Percentiles rank a stretch among this genome's conserved stretches.
Conservation (phyloP, 2,113 vertebrate genomes). For the Peromyscus californicus region DNA sequence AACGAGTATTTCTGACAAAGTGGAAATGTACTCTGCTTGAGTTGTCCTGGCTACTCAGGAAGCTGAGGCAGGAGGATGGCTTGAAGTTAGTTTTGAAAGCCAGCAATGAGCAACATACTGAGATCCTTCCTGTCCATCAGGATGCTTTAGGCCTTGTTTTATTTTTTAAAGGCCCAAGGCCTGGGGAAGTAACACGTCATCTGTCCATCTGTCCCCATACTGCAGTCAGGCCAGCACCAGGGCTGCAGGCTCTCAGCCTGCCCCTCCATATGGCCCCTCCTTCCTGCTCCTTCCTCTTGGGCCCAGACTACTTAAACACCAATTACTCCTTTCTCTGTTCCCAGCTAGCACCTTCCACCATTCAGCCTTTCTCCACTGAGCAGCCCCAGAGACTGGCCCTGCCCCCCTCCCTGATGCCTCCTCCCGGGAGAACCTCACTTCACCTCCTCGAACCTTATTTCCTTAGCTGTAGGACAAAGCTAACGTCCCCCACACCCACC, state of each 20-base stretch:
- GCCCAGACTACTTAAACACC: neutral
- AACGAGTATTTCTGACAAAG: neutral
- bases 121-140: neutral
- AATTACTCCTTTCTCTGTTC: neutral
- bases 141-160: neutral
- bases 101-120: neutral
- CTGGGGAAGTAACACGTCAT: neutral
- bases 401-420: neutral
- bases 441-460: neutral
- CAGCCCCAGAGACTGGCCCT: neutral
- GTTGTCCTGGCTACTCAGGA: neutral
- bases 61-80: neutral
- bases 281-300: neutral
- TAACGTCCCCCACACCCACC: neutral
- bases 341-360: too few species aligned
- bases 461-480: neutral
- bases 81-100: neutral
- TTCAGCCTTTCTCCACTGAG: accelerated
- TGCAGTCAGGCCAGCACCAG: accelerated
- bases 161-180: neutral
- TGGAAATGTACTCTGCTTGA: neutral
- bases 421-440: neutral
- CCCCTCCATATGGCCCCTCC: accelerated
- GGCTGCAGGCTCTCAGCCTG: neutral
- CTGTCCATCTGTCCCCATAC: neutral